A percentile compares a stretch with the other conserved stretches of the same genome.
Evolutionary conservation across 2,113 vertebrate species (phyloP).

Genomic region (Falcunculus frontatus): DNA sequence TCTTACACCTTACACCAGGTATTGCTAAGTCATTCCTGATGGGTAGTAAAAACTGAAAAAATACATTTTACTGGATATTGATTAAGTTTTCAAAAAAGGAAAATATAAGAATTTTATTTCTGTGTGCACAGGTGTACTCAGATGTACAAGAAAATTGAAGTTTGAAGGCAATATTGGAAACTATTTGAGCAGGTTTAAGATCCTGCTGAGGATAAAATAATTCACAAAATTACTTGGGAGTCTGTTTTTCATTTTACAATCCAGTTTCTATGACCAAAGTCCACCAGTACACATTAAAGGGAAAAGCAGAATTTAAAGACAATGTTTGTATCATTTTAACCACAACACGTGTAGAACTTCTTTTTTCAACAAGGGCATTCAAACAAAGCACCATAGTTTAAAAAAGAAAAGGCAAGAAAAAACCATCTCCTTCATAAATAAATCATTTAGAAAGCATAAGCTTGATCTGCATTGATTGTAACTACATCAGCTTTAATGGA

Average conservation of each 20-base stretch:
- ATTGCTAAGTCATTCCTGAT: neutral
- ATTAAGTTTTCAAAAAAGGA: constrained; percentile 11
- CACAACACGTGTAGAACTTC: neutral
- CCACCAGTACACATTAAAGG: neutral
- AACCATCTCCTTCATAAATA: neutral
- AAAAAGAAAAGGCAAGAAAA: neutral
- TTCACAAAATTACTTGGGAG: constrained; percentile 25
- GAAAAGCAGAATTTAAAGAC: constrained; percentile 29
- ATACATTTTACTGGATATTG: neutral
- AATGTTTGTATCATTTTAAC: neutral
- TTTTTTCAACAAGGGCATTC: neutral
- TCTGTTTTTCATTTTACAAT: neutral
- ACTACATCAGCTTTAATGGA: neutral
- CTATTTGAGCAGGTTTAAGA: constrained; percentile 45
- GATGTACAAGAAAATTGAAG: constrained; percentile 59
- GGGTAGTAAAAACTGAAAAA: neutral
- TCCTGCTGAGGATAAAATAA: constrained; percentile 40
- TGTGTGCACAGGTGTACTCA: constrained; percentile 13
- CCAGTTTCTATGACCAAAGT: neutral
- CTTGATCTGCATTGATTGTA: neutral
- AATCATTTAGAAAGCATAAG: neutral
- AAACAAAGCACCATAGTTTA: neutral
- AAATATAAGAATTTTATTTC: neutral
- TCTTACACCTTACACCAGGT: neutral
- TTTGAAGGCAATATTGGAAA: constrained; percentile 61